phyloP scores from a whole-genome alignment of 2,888 invertebrate genomes.

The Syrphus vitripennis region DNA sequence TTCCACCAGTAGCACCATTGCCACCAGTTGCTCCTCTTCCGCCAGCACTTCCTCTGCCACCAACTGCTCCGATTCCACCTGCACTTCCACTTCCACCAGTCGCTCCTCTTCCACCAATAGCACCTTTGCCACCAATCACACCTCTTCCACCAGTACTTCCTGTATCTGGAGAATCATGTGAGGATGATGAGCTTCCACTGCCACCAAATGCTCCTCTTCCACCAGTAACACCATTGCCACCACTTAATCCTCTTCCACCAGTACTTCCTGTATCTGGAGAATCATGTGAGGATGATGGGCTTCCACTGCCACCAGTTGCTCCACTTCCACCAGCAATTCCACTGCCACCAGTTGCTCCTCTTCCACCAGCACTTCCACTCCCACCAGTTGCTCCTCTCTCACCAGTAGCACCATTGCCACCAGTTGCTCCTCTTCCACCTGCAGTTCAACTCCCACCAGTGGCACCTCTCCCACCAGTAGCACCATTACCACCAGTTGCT shows the following conservation, averaged over 20 bases:
- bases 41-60: background rate
- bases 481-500: background rate
- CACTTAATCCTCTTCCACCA: background rate
- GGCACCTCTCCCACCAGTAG: too few relatives aligned
- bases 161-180: background rate
- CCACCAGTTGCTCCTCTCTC: background rate
- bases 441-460: background rate
- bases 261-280: too few relatives aligned
- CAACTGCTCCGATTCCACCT: background rate
- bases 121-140: background rate
- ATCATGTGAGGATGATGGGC: too few relatives aligned
- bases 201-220: background rate
- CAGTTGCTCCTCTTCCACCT: background rate
- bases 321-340: background rate
- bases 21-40: background rate
- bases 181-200: background rate
- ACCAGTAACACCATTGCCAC: background rate
- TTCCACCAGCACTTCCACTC: background rate
- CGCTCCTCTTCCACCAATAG: background rate
- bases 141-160: background rate
- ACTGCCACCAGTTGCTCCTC: background rate
- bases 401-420: background rate
- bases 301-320: background rate
- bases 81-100: background rate
- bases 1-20: background rate